Evolutionary conservation across 2,888 invertebrate genomes (phyloP), one percentile per base, ranked within the genome.

Genomic region (Drosophila barbarae): DNA sequence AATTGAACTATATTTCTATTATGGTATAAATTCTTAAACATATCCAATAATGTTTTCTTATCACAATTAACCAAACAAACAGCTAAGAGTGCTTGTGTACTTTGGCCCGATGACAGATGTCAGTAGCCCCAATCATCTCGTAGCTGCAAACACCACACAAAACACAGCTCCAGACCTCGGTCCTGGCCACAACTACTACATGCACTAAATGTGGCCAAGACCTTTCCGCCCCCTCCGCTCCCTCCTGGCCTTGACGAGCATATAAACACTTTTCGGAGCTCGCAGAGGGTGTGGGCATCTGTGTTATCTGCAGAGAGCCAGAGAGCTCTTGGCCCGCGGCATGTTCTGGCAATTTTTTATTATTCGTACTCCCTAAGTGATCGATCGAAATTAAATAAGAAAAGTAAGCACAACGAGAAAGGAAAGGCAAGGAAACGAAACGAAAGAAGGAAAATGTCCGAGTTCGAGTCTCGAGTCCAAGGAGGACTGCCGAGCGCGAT

Each of bases 301-400:
- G 59, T 77, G 41, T 61, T 50, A 49, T 49, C 54, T 72, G 59
- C 65, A 60, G 26, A 34, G 44, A 68, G 18, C 63, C 58, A 63
- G 67, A 56, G 30, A 9, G 9, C 30, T 30, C 47, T 63, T 42
- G 52, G 52, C 72, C 82, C 72, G 79, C 72, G 74, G 78, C 82
- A 66, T 72, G 71, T 71, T 72, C 60, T 63, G 72, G 78, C 79
- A 76, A 82, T 81, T 78, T 78, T 81, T 78, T 78, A 78, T 78
- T 78, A 81, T 78, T 78, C 79, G 79, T 69, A 76, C 74, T 78
- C 77, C 76, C 76, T 79, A 82, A 77, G 83, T 79, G 79, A 83
- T 79, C 79, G 79, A 79, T 79, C 79, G 79, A 79, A 79, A 79
- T 79, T 79, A 79, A 79, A 79, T 79, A 79, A 79, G 79, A 79